Percentiles rank a stretch among this genome's conserved stretches.
Evolutionary conservation across 2,888 invertebrate species (phyloP).

Genomic region (Mimas tiliae): DNA sequence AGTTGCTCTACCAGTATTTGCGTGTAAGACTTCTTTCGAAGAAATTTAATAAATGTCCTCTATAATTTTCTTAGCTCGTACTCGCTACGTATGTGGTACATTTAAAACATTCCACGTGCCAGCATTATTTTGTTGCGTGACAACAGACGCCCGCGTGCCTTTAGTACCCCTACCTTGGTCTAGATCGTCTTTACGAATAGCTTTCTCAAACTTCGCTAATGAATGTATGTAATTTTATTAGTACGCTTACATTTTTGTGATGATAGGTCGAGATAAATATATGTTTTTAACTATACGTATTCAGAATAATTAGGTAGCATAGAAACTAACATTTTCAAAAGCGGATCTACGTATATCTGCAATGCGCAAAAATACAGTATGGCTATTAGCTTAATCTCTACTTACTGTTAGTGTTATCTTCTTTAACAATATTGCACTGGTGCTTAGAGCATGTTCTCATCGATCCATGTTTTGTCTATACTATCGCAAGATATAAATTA

Average conservation of each 20-base stretch:
- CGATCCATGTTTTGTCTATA: no score
- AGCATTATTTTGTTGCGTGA: conserved; percentile 17
- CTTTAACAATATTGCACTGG: no score
- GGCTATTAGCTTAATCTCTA: no score
- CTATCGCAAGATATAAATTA: no score
- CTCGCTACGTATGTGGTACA: neutral
- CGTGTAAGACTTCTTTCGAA: neutral
- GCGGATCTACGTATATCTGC: no score
- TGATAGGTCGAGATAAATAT: neutral
- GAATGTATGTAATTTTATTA: neutral
- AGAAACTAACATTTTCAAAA: no score
- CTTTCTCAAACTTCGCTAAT: neutral
- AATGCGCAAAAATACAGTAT: no score
- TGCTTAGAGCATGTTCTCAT: no score
- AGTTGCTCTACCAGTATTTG: neutral
- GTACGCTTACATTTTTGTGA: neutral
- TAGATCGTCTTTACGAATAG: conserved; percentile 19
- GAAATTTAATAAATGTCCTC: conserved; percentile 7
- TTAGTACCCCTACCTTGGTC: neutral
- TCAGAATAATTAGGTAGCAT: no score
- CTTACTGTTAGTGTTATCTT: no score
- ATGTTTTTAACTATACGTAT: neutral
- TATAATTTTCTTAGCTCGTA: conserved; percentile 14
- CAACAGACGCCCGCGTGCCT: neutral
- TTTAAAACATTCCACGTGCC: conserved; percentile 9